Evolutionary conservation across 2,888 invertebrate genomes (phyloP), one percentile per base, ranked within the genome.

Genomic region (Arctia plantaginis): DNA sequence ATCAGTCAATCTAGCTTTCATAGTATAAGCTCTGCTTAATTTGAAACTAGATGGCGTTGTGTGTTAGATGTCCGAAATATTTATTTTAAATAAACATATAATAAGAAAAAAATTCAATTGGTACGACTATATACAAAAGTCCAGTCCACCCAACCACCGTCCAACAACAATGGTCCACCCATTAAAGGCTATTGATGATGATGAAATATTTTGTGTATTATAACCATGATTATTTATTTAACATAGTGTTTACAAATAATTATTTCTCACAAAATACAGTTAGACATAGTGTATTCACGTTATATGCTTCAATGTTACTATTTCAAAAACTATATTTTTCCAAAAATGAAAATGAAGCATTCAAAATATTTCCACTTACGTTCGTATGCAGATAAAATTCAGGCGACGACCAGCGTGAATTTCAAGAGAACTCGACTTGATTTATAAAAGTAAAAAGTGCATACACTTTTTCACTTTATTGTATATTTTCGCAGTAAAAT

Each of bases 401-500:
- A 8, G 10, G 41, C 47, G 10, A 41, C 66, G 44, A 72, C 51
- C 35, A 65, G 72, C 69, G 65, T 30, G 73, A 35, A 72, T 72
- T 74, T 73, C 69, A 66, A 73, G 64, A 82, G 82, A 80, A 73
- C 80, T 85, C 74, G 20, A 79, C 78, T 80, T 82, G 84, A 84
- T 84, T 84, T 84, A 84, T 79, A 68, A 75, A 69, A 66, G 71
- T 76, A 71, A 77, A 75, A 80, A 80, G 80, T 79, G 77, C 82
- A 80, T 74, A 78, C 79, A n/a, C 70, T 72, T 69, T 69, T 69
- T 69, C 69, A 66, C 75, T 80, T 80, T 77, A 67, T 66, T 72
- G 64, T 47, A 71, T 69, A 77, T 79, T 81, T 82, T 76, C 81
- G 70, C 76, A 73, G 73, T 78, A 76, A 80, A 77, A 74, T 66